Conservation (phyloP, 2,888 invertebrate genomes). For the Scaptodrosophila latifasciaeformis region DNA sequence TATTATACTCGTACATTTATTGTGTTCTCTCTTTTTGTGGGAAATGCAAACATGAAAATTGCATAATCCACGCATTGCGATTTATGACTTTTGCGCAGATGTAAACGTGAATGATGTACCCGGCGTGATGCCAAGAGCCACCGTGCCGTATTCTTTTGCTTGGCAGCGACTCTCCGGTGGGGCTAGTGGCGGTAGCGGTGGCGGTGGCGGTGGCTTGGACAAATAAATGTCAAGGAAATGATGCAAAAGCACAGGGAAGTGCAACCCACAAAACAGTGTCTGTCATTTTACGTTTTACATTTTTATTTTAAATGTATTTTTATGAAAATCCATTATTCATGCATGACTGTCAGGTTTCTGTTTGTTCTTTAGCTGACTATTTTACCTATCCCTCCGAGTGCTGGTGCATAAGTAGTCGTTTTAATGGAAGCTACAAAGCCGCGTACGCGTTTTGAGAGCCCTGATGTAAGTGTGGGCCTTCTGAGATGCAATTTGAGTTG, state of each 20-base stretch:
- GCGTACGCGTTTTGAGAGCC: no score
- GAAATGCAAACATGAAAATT: conserved; percentile 67
- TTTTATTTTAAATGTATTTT: conserved; percentile 27
- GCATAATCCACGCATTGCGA: conserved; percentile 69
- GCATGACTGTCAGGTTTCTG: conserved; percentile 17
- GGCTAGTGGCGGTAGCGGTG: neutral
- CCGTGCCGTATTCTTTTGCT: neutral
- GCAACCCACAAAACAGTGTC: conserved; percentile 31
- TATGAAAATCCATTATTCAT: conserved; percentile 54
- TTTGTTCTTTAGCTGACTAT: no score
- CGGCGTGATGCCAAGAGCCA: conserved; percentile 30
- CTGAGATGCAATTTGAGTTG: neutral
- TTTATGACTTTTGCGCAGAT: conserved; percentile 63
- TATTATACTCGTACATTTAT: neutral
- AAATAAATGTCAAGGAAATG: conserved; percentile 60
- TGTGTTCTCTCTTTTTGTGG: conserved; percentile 3
- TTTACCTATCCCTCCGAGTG: no score
- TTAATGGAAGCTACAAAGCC: conserved; percentile 17
- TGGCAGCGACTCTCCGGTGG: neutral
- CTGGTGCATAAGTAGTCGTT: neutral
- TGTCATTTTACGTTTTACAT: neutral
- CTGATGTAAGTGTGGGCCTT: neutral
- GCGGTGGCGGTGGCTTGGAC: neutral
- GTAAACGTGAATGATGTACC: conserved; percentile 55
- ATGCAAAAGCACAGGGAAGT: conserved; percentile 39